phyloP scores from a whole-genome alignment of 2,113 vertebrate genomes.

The Dasyurus viverrinus region DNA sequence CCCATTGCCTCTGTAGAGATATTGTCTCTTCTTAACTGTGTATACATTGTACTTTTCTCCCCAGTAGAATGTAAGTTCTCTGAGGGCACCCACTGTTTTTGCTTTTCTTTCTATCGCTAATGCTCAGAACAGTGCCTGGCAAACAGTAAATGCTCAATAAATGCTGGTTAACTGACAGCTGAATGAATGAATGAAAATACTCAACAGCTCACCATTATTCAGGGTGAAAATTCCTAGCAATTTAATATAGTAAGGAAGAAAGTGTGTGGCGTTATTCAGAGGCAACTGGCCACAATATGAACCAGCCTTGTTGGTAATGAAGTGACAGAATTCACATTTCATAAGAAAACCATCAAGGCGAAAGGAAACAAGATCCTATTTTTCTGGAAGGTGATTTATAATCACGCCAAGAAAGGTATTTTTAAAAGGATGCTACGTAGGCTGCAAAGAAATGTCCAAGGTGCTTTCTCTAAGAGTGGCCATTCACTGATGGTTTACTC shows the following conservation, averaged over 20 bases:
- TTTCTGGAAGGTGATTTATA: conserved; percentile 73
- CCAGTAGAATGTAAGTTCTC: background rate
- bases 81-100: background rate
- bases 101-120: background rate
- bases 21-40: background rate
- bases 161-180: background rate
- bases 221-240: conserved; percentile 51
- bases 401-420: conserved; percentile 63
- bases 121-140: background rate
- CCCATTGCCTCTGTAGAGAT: background rate
- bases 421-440: conserved; percentile 64
- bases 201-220: conserved; percentile 13
- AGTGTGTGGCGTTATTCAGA: conserved; percentile 37
- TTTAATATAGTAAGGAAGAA: conserved; percentile 41
- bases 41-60: background rate
- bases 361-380: conserved; percentile 78
- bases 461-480: conserved; percentile 65
- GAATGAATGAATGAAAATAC: background rate
- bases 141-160: background rate
- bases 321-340: conserved; percentile 78
- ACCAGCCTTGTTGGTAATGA: conserved; percentile 62
- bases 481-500: conserved; percentile 68
- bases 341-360: conserved; percentile 67
- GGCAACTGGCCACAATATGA: conserved; percentile 53
- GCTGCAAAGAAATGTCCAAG: conserved; percentile 72